Percentiles rank a stretch among this genome's conserved stretches.
Evolutionary conservation across 2,888 invertebrate genomes (phyloP).

Genomic region (Meganola albula): DNA sequence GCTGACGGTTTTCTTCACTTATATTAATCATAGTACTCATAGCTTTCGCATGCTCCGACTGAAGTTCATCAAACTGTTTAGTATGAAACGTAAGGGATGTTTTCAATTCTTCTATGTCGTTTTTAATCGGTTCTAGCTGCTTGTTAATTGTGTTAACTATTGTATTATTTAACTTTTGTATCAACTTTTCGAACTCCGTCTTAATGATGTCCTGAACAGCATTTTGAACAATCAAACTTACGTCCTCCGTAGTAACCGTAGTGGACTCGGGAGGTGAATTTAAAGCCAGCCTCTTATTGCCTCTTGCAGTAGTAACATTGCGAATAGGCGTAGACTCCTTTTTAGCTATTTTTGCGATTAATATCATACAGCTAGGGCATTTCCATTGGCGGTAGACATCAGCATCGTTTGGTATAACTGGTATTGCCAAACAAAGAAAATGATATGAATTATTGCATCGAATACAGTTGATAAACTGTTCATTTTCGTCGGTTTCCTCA

Average conservation of each 20-base stretch:
- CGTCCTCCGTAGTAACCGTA: background rate
- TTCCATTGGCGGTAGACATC: no score
- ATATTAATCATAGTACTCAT: background rate
- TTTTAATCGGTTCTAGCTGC: conserved; percentile 1
- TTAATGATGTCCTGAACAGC: conserved; percentile 7
- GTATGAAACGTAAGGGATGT: conserved; percentile 3
- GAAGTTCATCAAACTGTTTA: conserved; percentile 3
- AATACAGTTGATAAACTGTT: no score
- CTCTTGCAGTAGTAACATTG: background rate
- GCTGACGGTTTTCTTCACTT: no score
- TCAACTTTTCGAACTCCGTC: conserved; percentile 2
- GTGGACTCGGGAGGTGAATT: no score
- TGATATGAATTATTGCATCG: no score
- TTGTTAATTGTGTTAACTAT: conserved; percentile 1
- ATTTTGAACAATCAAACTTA: background rate
- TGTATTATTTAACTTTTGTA: conserved; percentile 1
- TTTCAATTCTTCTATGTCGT: conserved; percentile 2
- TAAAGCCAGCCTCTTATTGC: background rate
- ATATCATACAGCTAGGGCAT: no score
- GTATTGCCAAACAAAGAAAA: no score
- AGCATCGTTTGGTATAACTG: no score
- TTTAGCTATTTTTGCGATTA: no score
- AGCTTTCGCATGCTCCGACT: background rate
- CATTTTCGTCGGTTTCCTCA: no score
- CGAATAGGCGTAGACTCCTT: background rate